Evolutionary conservation across 2,113 vertebrate species (phyloP), one percentile per base, ranked within the genome.

Genomic region (Ailuropoda melanoleuca): DNA sequence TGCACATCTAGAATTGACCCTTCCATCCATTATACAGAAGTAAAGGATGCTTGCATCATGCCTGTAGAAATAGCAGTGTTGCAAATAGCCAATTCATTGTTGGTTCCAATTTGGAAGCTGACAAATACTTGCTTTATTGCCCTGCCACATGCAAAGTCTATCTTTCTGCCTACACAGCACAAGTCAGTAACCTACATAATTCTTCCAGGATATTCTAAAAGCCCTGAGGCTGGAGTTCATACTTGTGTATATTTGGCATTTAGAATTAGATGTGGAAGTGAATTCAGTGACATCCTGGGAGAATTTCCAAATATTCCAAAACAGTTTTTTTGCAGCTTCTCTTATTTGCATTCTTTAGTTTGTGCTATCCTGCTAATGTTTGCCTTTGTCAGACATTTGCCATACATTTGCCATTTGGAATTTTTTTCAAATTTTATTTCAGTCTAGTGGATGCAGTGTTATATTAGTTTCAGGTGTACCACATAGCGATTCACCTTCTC

Each of bases 51-150:
- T 85, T 94, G 64, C 92, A 88, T 97, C 93, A 92, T 34, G 2
- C 83, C 87, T 93, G 9, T 93, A 94, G 88, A 94, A 97, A 97
- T 37, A 90, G 90, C 34, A 68, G 21, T 60, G 88, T 80, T 96
- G n/a, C 88, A 88, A 97, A 97, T 96, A 97, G 96, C 86, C 91
- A 97, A 46, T 94, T 95, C 87, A 95, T 50, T 95, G 90, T 97
- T 96, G 43, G 11, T 96, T 98, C 74, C 97, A 72, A 95, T 97
- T 97, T 97, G 82, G 96, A 97, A 98, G 55, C 95, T 98, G 97
- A 97, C 97, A 98, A 88, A 98, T 92, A 87, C 90, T 93, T 97
- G 88, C 95, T 98, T 97, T 98, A 96, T 97, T 88, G 82, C 88
- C 62, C 88, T 98, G 94, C 90, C 93, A 95, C 88, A 95, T 89